phyloP scores from a whole-genome alignment of 2,797 vertebrate genomes.

The Semotilus atromaculatus region DNA sequence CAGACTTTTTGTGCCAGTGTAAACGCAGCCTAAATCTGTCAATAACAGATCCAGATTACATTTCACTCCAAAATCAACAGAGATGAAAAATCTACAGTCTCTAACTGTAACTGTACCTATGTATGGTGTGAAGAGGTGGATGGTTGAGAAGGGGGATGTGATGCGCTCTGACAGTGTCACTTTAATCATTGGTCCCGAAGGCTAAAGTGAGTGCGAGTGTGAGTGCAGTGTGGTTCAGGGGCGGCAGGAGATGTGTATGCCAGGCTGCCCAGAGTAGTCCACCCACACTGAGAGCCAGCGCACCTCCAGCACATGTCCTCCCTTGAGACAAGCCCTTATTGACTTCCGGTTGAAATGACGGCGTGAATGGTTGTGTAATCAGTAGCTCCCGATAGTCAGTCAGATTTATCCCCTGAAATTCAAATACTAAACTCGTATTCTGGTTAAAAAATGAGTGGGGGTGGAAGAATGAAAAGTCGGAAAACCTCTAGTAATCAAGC shows the following conservation, averaged over 20 bases:
- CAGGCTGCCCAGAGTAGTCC: not conserved
- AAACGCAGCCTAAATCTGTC: not conserved
- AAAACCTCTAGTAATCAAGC: too few species aligned
- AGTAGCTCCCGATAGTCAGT: too few species aligned
- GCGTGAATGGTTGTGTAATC: too few species aligned
- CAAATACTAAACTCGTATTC: too few species aligned
- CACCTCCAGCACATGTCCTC: not conserved
- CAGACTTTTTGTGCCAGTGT: too few species aligned
- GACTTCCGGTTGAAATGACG: too few species aligned
- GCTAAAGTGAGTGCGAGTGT: not conserved
- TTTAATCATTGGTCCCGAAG: constrained; percentile 56
- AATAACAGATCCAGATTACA: not conserved
- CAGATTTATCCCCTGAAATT: too few species aligned
- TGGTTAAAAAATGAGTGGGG: too few species aligned
- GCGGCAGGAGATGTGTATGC: not conserved
- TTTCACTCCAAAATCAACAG: not conserved
- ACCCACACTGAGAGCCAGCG: not conserved
- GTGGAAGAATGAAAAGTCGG: too few species aligned
- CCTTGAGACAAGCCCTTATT: not conserved
- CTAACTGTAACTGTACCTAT: not conserved
- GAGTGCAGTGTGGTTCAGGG: not conserved
- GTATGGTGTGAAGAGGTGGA: not conserved
- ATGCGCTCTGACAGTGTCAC: constrained; percentile 58
- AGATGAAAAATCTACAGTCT: not conserved
- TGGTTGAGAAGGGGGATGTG: constrained; percentile 20